Evolutionary conservation across 2,888 invertebrate species (phyloP).

Genomic region (Hedya salicella): DNA sequence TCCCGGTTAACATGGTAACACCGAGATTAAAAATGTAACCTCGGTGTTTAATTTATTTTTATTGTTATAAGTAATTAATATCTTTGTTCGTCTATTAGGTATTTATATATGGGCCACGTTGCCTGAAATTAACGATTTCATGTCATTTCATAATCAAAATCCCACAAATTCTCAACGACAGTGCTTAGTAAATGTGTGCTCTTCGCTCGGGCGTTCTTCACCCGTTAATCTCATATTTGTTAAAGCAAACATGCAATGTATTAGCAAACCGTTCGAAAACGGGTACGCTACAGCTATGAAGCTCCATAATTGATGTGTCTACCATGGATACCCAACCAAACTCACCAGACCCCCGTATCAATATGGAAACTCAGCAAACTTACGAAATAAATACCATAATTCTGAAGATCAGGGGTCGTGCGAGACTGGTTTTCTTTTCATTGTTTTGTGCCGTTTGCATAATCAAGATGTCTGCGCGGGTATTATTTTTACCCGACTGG

Average conservation of each 20-base stretch:
- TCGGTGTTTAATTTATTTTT: too few species aligned
- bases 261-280: slow-evolving; percentile 41
- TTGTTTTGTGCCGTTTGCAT: slow-evolving; percentile 27
- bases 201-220: not conserved
- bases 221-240: slow-evolving; percentile 30
- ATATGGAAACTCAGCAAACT: not conserved
- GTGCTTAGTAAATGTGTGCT: slow-evolving; percentile 1
- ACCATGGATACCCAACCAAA: slow-evolving; percentile 38
- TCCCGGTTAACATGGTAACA: too few species aligned
- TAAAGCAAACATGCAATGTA: slow-evolving; percentile 39
- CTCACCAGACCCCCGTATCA: slow-evolving; percentile 43
- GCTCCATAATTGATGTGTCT: slow-evolving; percentile 47
- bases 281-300: slow-evolving; percentile 30
- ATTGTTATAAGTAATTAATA: too few species aligned
- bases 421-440: slow-evolving; percentile 13
- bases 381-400: slow-evolving; percentile 1
- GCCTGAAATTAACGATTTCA: not conserved
- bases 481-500: slow-evolving; percentile 24
- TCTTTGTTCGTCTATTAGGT: too few species aligned
- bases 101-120: too few species aligned
- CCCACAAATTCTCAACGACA: not conserved
- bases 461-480: slow-evolving; percentile 28
- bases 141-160: slow-evolving; percentile 8
- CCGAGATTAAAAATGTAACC: too few species aligned
- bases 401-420: slow-evolving; percentile 8